These are phyloP conservation scores for Cyclophora albipunctata DNA, from an alignment of 2,888 invertebrate species.

Conservation along the genomic window DNA sequence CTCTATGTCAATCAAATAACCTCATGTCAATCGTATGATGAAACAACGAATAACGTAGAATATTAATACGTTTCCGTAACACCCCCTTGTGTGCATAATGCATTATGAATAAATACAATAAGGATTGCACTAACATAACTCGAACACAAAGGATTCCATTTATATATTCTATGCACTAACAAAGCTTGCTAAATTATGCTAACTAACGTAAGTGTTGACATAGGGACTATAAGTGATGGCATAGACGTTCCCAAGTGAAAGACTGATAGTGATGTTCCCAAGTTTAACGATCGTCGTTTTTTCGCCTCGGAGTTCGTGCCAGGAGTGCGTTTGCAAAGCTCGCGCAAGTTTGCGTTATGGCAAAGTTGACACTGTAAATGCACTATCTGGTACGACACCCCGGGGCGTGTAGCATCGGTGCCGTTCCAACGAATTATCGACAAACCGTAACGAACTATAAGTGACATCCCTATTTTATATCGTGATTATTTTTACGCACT, in stretches of 20 bases:
- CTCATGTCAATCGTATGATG: constrained; percentile 36
- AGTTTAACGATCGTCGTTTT: constrained; percentile 52
- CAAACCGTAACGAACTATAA: constrained; percentile 48
- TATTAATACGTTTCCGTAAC: constrained; percentile 26
- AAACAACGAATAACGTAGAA: constrained; percentile 30
- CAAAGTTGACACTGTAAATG: constrained; percentile 92
- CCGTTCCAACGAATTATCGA: constrained; percentile 41
- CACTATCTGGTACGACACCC: constrained; percentile 99
- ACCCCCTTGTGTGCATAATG: constrained; percentile 19
- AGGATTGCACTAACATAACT: constrained; percentile 7
- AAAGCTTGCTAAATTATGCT: constrained; percentile 7
- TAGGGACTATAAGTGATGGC: constrained; percentile 45
- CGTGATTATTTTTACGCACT: neutral
- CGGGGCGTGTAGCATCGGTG: constrained; percentile 76
- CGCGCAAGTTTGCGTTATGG: constrained; percentile 66
- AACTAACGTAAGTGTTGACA: constrained; percentile 19
- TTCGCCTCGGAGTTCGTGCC: constrained; percentile 93
- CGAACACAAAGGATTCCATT: constrained; percentile 3
- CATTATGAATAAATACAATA: constrained; percentile 18
- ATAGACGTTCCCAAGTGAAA: constrained; percentile 47
- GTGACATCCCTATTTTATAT: constrained; percentile 25
- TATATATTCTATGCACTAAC: constrained; percentile 26
- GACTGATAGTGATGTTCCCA: constrained; percentile 38
- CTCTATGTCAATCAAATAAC: constrained; percentile 24
- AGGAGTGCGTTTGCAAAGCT: constrained; percentile 97